These are phyloP conservation scores for Dendrocincla tyrannina DNA, from an alignment of 2,797 vertebrate genomes.

Conservation along the genomic window DNA sequence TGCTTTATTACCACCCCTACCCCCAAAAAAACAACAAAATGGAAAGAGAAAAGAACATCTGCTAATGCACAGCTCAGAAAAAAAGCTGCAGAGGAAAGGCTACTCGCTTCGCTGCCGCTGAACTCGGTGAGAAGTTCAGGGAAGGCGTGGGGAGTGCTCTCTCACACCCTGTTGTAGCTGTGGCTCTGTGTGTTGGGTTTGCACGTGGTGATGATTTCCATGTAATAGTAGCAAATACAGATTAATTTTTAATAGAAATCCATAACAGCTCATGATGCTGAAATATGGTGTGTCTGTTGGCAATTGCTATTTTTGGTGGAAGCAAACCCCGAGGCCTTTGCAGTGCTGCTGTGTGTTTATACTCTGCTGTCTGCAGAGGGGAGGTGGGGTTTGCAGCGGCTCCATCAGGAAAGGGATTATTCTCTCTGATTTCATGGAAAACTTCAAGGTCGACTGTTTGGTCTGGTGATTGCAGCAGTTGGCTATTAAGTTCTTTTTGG, in stretches of 20 bases:
- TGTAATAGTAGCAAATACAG: neutral
- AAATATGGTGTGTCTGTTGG: slow-evolving; percentile 40
- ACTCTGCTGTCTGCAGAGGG: neutral
- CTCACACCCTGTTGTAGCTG: accelerated
- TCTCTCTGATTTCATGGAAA: neutral
- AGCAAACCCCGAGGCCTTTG: neutral
- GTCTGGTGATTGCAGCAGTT: neutral
- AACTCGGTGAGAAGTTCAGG: neutral
- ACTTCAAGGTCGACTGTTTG: neutral
- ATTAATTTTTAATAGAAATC: slow-evolving; percentile 17
- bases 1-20: neutral
- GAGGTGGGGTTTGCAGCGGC: neutral
- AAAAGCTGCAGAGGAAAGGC: neutral
- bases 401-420: neutral
- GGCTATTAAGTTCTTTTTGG: neutral
- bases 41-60: neutral
- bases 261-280: neutral
- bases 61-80: neutral
- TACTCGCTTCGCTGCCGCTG: neutral
- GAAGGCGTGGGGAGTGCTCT: neutral
- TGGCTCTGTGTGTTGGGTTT: accelerated
- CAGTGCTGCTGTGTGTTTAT: neutral
- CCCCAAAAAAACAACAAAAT: neutral
- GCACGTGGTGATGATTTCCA: accelerated
- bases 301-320: slow-evolving; percentile 28